Evolutionary conservation across 92 coral and sea anemone species (phyloP), one percentile per base, ranked within the genome.

Genomic region (Pocillopora meandrina): DNA sequence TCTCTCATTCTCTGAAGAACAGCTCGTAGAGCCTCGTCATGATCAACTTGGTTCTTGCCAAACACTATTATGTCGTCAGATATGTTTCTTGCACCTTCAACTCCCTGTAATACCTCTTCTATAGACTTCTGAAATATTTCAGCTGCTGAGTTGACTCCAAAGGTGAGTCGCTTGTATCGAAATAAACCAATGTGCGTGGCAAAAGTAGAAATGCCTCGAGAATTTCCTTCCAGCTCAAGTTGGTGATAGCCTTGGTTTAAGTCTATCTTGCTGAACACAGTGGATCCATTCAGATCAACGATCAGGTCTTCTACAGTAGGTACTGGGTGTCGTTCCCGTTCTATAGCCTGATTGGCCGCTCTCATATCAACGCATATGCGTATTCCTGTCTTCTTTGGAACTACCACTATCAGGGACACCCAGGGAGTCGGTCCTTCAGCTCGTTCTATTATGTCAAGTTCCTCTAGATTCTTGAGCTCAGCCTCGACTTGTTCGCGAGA

Each of bases 401-500:
- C n/a, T n/a, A n/a, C n/a, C n/a, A n/a, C n/a, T n/a, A n/a, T n/a
- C n/a, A n/a, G n/a, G n/a, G n/a, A n/a, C n/a, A n/a, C n/a, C n/a
- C n/a, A 87, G 6, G 82, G 77, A 13, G 87, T 87, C 20, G 87
- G 87, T 15, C 75, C 81, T n/a, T 88, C 91, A 56, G 63, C 87
- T n/a, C 63, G 71, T 66, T 87, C 90, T 42, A 87, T 87, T 9
- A 60, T 81, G 49, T 81, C 86, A 11, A 26, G 62, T 19, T 63
- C 86, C 33, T 72, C 68, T 74, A 65, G 17, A 34, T 64, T 26
- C 61, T 80, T 36, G 15, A 87, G 78, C 63, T 74, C 61, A 73
- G 77, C 77, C 35, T 72, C 76, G 33, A 36, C 76, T 34, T 34
- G 58, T 17, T 55, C 57, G 57, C 86, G 63, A 42, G 55, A 14